Evolutionary conservation across 2,888 invertebrate species (phyloP).

Genomic region (Sarcophaga carnaria): DNA sequence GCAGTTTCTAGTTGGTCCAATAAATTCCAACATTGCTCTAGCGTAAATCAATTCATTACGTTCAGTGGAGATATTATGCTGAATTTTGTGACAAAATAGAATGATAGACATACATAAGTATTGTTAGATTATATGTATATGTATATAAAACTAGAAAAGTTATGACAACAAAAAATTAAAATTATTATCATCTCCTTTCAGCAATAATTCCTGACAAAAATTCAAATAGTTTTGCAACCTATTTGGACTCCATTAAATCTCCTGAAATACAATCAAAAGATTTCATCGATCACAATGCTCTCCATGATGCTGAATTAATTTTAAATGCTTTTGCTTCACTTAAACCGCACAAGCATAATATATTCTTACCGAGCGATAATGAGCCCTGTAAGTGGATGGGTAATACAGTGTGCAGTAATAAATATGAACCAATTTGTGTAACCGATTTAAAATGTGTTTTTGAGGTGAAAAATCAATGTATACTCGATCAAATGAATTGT

Average conservation of each 20-base stretch:
- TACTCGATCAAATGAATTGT: conserved; percentile 40
- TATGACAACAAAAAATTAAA: no score
- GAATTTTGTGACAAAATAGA: no score
- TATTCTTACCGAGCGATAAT: background rate
- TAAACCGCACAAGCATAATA: background rate
- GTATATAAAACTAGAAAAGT: no score
- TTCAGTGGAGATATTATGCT: no score
- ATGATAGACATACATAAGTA: no score
- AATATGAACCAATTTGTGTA: conserved; percentile 41
- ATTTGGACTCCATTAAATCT: conserved; percentile 9
- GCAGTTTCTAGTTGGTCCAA: no score
- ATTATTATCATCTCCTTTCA: background rate
- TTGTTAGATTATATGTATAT: no score
- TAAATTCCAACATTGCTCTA: no score
- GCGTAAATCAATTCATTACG: no score
- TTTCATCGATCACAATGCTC: conserved; percentile 9
- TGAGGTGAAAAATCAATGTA: conserved; percentile 35
- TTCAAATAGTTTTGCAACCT: conserved; percentile 12
- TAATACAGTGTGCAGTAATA: conserved; percentile 8
- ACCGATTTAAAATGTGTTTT: conserved; percentile 44
- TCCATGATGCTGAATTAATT: conserved; percentile 22
- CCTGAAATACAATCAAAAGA: conserved; percentile 1
- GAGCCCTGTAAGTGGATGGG: conserved; percentile 12
- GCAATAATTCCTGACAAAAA: background rate
- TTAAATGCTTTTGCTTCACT: background rate